Base-by-base conservation (phyloP, 1,140 invertebrate species). In the Triops longicaudatus region DNA sequence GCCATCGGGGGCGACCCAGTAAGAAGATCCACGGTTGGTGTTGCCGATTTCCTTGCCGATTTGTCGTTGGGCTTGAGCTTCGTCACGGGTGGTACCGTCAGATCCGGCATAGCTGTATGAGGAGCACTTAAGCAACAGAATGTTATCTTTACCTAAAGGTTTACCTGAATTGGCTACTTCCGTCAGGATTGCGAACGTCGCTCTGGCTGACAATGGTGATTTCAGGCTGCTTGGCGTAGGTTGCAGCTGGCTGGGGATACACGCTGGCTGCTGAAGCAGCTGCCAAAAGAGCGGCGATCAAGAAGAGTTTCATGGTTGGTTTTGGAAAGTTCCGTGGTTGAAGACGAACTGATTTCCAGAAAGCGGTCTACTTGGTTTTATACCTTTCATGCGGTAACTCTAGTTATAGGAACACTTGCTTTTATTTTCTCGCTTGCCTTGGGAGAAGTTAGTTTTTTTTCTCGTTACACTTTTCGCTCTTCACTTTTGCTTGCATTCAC, bases 21-120 rank as follows among this genome's bases (percentile, higher is more conserved):
- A 79, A 28, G 73, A 74, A 22, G 50, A 76, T 81, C 81, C 86
- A 83, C 82, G 87, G 86, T 37, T 84, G 82, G 79, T 78, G 71
- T 72, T 73, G 9, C 78, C 78, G 9, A 44, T 84, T 42, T 87
- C 85, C 79, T 89, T 87, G 26, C 89, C 85, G 1, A 77, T 22
- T 41, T 63, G 26, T n/a, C 73, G 73, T 28, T 77, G 76, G 22
- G 72, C 71, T 17, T 73, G 27, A 27, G 76, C 28, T 73, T 77
- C 76, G 4, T 77, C 76, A 31, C 76, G 76, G n/a, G 72, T 77
- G 3, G 76, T 77, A 14, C 76, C 76, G 31, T 77, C 76, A 73
- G 76, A 76, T 76, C 75, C 75, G 22, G 75, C 75, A 22, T 76
- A 76, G 63, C 75, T 76, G 22, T 28, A 72, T 7, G 26, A 9